Evolutionary conservation across 2,888 invertebrate genomes (phyloP).

Genomic region (Netelia inedita): DNA sequence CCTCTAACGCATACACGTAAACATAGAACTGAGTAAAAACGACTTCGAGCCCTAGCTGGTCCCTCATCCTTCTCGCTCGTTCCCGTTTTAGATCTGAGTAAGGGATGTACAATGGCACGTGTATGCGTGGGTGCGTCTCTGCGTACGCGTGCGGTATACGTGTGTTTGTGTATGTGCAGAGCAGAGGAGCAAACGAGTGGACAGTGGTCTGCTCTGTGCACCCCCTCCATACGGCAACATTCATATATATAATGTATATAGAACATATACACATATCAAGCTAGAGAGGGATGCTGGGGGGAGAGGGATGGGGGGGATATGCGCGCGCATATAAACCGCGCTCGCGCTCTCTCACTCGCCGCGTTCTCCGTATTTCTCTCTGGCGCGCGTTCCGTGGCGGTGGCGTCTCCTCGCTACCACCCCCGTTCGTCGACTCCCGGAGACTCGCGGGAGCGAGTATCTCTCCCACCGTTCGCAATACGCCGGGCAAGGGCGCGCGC

Average conservation of each 20-base stretch:
- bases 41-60: background rate
- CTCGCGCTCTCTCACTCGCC: slow-evolving; percentile 37
- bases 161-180: slow-evolving; percentile 20
- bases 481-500: slow-evolving; percentile 1
- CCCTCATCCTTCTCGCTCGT: slow-evolving; percentile 1
- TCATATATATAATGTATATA: slow-evolving; percentile 20
- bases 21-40: slow-evolving; percentile 6
- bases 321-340: slow-evolving; percentile 64
- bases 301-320: background rate
- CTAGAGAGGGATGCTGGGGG: background rate
- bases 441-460: slow-evolving; percentile 38
- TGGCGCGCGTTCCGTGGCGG: slow-evolving; percentile 46
- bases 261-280: background rate
- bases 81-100: background rate
- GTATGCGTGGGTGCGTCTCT: slow-evolving; percentile 1
- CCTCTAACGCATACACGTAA: too few relatives aligned
- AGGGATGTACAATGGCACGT: slow-evolving; percentile 2
- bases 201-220: slow-evolving; percentile 76
- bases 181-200: slow-evolving; percentile 71
- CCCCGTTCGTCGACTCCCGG: slow-evolving; percentile 47
- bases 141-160: slow-evolving; percentile 39
- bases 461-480: slow-evolving; percentile 56
- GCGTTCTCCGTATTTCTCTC: slow-evolving; percentile 40
- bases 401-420: slow-evolving; percentile 48
- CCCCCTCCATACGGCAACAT: slow-evolving; percentile 28